Percentiles rank a stretch among this genome's conserved stretches.
Conservation (phyloP, 2,113 vertebrate species). For the Baryphthengus martii region DNA sequence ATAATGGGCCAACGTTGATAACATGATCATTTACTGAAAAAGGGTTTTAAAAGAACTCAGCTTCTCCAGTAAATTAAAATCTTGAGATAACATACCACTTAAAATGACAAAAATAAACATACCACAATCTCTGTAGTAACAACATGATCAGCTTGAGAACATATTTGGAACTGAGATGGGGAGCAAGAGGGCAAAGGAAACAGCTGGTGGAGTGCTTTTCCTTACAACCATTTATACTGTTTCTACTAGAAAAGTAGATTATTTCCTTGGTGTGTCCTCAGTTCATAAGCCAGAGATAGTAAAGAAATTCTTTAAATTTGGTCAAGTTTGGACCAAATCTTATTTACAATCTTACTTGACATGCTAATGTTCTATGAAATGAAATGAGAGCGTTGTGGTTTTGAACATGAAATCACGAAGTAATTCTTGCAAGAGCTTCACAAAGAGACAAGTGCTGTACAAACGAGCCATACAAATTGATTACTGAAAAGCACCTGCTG, state of each 20-base stretch:
- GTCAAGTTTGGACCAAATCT: background rate
- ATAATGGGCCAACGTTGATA: constrained; percentile 52
- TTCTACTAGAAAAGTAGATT: background rate
- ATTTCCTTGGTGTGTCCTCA: background rate
- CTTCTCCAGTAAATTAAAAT: constrained; percentile 20
- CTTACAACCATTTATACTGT: background rate
- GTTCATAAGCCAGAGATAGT: background rate
- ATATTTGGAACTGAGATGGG: background rate
- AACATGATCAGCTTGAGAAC: background rate
- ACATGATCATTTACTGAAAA: constrained; percentile 40
- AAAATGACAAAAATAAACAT: constrained; percentile 33
- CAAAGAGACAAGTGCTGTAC: background rate
- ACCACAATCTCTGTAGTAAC: background rate
- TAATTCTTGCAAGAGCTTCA: background rate
- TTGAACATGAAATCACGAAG: background rate
- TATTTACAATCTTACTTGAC: too few relatives aligned
- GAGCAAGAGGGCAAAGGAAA: background rate
- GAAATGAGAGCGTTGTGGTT: background rate
- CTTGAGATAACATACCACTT: constrained; percentile 24
- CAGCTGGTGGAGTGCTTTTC: background rate
- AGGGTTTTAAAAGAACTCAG: background rate
- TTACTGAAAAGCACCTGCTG: background rate
- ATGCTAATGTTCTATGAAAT: background rate
- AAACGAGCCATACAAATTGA: background rate
- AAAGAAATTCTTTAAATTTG: background rate